These are phyloP conservation scores for Oreotrochilus melanogaster DNA, from an alignment of 2,113 vertebrate genomes.

Conservation along the genomic window DNA sequence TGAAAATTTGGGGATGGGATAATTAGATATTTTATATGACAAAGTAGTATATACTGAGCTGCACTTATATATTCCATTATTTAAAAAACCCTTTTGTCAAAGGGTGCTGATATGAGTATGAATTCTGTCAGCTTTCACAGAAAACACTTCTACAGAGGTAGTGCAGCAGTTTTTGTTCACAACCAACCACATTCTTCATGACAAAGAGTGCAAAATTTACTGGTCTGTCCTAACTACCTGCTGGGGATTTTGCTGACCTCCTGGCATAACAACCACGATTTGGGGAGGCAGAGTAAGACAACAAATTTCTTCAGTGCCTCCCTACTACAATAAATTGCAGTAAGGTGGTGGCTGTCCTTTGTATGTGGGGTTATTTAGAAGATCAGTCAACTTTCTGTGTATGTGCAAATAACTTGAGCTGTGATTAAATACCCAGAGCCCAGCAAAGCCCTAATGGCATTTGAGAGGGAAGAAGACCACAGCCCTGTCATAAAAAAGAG, in stretches of 20 bases:
- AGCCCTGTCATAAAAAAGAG: neutral
- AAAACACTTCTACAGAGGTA: neutral
- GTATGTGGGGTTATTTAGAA: neutral
- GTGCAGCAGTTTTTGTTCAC: neutral
- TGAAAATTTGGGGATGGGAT: neutral
- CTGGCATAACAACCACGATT: neutral
- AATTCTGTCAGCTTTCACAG: neutral
- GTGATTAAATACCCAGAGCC: neutral
- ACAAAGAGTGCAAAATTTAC: neutral
- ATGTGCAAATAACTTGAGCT: neutral
- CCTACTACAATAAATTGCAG: neutral
- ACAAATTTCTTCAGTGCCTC: neutral
- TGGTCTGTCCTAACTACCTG: neutral
- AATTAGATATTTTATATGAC: neutral
- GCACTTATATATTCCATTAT: neutral
- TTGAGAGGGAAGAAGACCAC: neutral
- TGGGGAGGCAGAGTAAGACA: neutral
- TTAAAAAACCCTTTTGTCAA: neutral
- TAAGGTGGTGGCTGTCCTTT: neutral
- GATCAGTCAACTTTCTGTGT: neutral
- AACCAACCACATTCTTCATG: neutral
- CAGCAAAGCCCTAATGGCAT: neutral
- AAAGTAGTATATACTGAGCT: fast-evolving
- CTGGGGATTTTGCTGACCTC: neutral
- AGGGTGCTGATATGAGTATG: neutral